Conservation (phyloP, 1,140 invertebrate species). For the Diuraphis noxia region DNA sequence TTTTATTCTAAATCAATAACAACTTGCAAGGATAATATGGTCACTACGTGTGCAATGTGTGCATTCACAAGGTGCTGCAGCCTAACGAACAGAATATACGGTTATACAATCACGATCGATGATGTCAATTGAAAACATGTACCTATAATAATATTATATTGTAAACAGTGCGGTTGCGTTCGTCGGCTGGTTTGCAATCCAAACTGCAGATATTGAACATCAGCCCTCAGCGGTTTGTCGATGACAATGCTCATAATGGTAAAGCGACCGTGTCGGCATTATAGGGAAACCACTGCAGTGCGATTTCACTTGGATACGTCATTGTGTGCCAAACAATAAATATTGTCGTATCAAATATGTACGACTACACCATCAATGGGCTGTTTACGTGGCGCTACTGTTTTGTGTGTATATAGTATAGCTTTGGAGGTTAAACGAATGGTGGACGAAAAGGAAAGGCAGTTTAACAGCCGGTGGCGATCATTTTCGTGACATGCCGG, state of each 20-base stretch:
- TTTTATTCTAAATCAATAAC: constrained; percentile 2
- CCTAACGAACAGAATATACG: background rate
- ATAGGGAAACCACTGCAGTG: background rate
- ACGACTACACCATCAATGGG: background rate
- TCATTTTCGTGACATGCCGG: constrained; percentile 9
- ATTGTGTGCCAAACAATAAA: background rate
- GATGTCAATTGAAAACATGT: background rate
- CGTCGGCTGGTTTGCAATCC: background rate
- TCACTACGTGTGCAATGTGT: no score
- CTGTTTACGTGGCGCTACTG: background rate
- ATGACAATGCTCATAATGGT: background rate
- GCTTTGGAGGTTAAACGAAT: background rate
- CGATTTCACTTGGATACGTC: background rate
- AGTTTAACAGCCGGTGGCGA: background rate
- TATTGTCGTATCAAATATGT: background rate
- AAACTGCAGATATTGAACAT: background rate
- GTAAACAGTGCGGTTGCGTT: background rate
- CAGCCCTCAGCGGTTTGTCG: background rate
- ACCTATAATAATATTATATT: background rate
- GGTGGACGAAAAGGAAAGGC: background rate
- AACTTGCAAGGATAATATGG: background rate
- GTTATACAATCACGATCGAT: background rate
- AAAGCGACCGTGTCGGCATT: background rate
- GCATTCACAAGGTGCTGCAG: background rate
- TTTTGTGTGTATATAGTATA: background rate